A percentile compares a stretch with the other conserved stretches of the same genome.
Conservation (phyloP, 2,797 vertebrate species). For the Arnoldichthys spilopterus region DNA sequence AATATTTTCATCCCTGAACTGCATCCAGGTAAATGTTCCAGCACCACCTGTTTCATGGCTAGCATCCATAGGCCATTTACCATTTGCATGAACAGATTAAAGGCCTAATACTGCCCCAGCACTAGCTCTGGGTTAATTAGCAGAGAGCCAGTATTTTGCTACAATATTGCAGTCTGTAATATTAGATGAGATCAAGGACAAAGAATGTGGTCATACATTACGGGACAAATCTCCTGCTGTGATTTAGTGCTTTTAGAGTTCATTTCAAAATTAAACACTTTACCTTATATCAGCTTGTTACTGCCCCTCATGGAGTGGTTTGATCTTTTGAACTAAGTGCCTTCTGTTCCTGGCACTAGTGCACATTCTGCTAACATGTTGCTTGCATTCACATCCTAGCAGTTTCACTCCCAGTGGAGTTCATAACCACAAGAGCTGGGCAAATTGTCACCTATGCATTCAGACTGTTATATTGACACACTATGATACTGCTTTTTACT, state of each 20-base stretch:
- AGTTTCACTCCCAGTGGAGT: background rate
- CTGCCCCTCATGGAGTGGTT: background rate
- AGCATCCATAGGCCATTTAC: background rate
- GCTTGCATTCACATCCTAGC: background rate
- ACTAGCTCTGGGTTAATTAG: conserved; percentile 3
- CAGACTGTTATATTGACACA: background rate
- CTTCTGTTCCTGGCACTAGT: conserved; percentile 22
- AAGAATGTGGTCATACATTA: conserved; percentile 25
- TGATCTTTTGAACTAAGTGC: conserved; percentile 15
- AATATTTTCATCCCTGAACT: conserved; percentile 14
- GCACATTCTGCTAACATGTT: background rate
- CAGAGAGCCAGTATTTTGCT: too few relatives aligned
- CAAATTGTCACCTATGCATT: background rate
- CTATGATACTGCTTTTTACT: background rate
- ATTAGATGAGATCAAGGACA: background rate
- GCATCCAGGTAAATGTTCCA: conserved; percentile 29
- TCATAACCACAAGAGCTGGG: background rate
- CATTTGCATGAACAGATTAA: conserved; percentile 18
- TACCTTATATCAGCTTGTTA: background rate
- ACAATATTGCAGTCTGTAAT: too few relatives aligned
- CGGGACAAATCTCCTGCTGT: conserved; percentile 10
- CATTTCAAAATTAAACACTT: conserved; percentile 11
- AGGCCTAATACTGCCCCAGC: background rate
- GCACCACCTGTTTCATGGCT: conserved; percentile 20
- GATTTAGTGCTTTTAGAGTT: conserved; percentile 13